phyloP scores from a whole-genome alignment of 1,140 invertebrate genomes.

The Olivierus martensii region DNA sequence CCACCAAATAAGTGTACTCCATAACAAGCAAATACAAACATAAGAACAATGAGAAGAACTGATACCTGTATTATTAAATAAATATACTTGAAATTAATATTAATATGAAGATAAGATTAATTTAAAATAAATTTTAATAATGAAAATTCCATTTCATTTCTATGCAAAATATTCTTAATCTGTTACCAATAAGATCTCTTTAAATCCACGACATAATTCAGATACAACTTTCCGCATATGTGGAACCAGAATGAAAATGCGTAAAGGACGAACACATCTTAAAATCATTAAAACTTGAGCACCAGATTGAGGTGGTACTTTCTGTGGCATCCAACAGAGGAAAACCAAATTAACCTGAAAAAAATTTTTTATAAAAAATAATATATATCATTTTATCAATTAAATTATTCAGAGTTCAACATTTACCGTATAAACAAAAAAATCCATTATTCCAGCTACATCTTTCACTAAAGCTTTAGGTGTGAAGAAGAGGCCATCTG shows the following conservation, averaged over 20 bases:
- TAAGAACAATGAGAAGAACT: conserved; percentile 89
- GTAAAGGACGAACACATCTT: conserved; percentile 82
- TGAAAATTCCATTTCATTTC: background rate
- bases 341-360: conserved; percentile 78
- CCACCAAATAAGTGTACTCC: conserved; percentile 97
- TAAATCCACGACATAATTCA: conserved; percentile 96
- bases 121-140: background rate
- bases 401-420: background rate
- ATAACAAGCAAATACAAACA: conserved; percentile 99
- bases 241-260: conserved; percentile 96
- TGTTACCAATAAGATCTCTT: conserved; percentile 85
- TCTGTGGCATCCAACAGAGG: conserved; percentile 85
- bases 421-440: conserved; percentile 90
- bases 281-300: conserved; percentile 93
- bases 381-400: background rate
- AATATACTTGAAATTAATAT: background rate
- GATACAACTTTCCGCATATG: conserved; percentile 99
- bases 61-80: conserved; percentile 57
- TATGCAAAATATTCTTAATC: background rate
- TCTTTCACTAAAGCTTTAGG: conserved; percentile 97
- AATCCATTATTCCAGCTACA: conserved; percentile 87
- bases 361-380: background rate
- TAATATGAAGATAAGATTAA: background rate
- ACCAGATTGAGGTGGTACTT: conserved; percentile 63
- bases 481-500: conserved; percentile 96